These are phyloP conservation scores for Lasioglossum marginatum DNA, from an alignment of 2,888 invertebrate species.

Conservation along the genomic window DNA sequence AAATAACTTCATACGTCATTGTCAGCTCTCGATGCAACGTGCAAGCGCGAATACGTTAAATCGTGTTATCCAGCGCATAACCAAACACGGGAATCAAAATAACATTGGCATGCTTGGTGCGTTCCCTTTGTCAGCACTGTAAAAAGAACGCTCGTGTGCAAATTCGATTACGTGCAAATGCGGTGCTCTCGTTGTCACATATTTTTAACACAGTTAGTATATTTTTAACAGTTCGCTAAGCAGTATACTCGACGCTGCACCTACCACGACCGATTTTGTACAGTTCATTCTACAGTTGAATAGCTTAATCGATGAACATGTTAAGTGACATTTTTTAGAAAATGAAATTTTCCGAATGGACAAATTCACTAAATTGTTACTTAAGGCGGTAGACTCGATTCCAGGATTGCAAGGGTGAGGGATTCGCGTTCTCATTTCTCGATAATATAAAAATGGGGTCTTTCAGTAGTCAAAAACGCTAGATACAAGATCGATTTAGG, in stretches of 20 bases:
- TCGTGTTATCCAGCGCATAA: not conserved
- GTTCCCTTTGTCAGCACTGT: not conserved
- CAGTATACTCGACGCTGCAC: not conserved
- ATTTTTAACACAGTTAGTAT: not conserved
- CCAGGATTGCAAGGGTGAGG: too few relatives aligned
- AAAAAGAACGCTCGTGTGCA: not conserved
- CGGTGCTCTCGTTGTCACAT: not conserved
- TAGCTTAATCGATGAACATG: too few relatives aligned
- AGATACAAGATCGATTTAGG: too few relatives aligned
- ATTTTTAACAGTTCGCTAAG: not conserved
- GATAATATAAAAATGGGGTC: too few relatives aligned
- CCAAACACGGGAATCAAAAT: not conserved
- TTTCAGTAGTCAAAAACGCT: too few relatives aligned
- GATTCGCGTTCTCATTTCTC: too few relatives aligned
- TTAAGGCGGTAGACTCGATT: too few relatives aligned
- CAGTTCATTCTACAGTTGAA: too few relatives aligned
- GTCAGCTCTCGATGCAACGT: not conserved
- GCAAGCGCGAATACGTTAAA: not conserved
- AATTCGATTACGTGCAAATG: slow-evolving; percentile 1
- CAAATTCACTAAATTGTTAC: too few relatives aligned
- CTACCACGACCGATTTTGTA: not conserved
- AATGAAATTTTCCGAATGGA: too few relatives aligned
- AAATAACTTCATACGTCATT: not conserved
- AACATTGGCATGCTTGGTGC: not conserved
- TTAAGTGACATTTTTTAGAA: too few relatives aligned